Evolutionary conservation across 2,888 invertebrate genomes (phyloP).

Genomic region (Hylaea fasciaria): DNA sequence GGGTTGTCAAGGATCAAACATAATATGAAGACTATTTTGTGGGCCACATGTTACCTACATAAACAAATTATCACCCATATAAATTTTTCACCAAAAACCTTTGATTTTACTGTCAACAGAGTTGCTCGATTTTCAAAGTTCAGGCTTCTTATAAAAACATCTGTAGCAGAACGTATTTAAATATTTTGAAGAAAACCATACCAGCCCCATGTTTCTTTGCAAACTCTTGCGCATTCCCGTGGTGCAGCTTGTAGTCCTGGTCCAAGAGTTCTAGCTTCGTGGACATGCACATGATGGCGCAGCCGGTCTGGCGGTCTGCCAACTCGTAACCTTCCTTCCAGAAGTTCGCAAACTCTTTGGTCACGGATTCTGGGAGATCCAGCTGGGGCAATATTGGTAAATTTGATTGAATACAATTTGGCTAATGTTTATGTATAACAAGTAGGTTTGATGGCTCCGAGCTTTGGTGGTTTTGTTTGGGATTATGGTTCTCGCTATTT

Average conservation of each 20-base stretch:
- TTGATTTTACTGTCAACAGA: too few relatives aligned
- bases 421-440: too few relatives aligned
- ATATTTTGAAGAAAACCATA: slow-evolving; percentile 29
- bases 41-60: too few relatives aligned
- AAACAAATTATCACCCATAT: too few relatives aligned
- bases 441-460: too few relatives aligned
- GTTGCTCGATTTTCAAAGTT: too few relatives aligned
- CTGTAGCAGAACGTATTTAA: background rate
- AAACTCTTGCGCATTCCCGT: slow-evolving; percentile 44
- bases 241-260: slow-evolving; percentile 33
- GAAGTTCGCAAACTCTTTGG: slow-evolving; percentile 50
- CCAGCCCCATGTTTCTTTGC: slow-evolving; percentile 51
- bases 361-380: slow-evolving; percentile 38
- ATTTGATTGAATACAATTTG: background rate
- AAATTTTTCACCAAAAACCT: too few relatives aligned
- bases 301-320: slow-evolving; percentile 46
- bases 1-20: too few relatives aligned
- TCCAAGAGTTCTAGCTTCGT: slow-evolving; percentile 47
- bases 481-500: too few relatives aligned
- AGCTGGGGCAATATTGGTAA: slow-evolving; percentile 41
- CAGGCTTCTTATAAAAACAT: too few relatives aligned
- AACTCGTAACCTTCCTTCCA: slow-evolving; percentile 48
- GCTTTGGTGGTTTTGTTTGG: too few relatives aligned
- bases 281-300: slow-evolving; percentile 52
- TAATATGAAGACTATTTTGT: too few relatives aligned